A percentile compares a stretch with the other conserved stretches of the same genome.
phyloP scores from a whole-genome alignment of 2,797 vertebrate genomes.

The Oceanodroma leucorhoa region DNA sequence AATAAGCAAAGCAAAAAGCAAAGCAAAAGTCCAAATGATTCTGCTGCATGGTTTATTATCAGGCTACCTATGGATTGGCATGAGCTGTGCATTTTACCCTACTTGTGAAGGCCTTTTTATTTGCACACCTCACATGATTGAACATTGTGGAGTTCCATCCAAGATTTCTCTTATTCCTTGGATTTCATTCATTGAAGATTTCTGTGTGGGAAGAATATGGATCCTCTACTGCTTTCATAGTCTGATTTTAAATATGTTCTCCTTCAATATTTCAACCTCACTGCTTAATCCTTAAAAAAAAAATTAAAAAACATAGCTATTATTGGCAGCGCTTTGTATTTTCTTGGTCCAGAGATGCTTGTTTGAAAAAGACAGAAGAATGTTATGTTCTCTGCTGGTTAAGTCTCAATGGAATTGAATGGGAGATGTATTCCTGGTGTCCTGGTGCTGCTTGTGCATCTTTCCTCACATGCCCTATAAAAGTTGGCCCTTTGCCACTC shows the following conservation, averaged over 20 bases:
- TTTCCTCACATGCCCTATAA: background rate
- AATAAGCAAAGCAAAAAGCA: background rate
- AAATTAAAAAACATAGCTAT: background rate
- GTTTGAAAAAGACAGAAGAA: background rate
- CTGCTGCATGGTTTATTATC: background rate
- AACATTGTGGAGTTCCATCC: background rate
- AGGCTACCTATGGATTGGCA: background rate
- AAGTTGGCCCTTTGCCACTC: background rate
- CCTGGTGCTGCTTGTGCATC: background rate
- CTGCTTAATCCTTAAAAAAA: background rate
- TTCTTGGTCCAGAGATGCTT: background rate
- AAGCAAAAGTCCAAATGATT: background rate
- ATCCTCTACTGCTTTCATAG: background rate
- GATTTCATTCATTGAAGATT: background rate
- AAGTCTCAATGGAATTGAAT: background rate
- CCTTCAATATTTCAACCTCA: background rate
- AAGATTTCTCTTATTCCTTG: background rate
- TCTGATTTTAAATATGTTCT: background rate
- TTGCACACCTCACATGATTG: background rate
- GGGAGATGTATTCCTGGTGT: background rate
- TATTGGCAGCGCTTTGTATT: background rate
- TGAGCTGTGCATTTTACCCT: background rate
- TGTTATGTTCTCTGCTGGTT: background rate
- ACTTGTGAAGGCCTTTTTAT: background rate
- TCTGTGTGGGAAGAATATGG: background rate